Evolutionary conservation across 1,140 invertebrate species (phyloP).

Genomic region (Drosophila sp.): DNA sequence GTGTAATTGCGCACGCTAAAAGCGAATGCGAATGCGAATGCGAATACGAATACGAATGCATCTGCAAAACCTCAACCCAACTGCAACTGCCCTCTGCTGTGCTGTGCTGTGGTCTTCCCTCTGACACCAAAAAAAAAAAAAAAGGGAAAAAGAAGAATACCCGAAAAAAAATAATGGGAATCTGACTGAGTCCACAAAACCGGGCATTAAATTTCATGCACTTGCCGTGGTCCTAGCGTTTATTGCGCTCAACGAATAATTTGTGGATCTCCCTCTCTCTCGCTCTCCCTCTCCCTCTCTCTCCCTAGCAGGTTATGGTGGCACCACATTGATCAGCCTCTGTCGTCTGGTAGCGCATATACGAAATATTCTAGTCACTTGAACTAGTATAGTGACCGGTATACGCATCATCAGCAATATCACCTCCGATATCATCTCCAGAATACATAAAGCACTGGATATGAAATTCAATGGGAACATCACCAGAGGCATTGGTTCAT

Average conservation of each 20-base stretch:
- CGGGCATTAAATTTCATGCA: constrained; percentile 67
- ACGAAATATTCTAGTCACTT: constrained; percentile 8
- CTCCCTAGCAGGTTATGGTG: background rate
- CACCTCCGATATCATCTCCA: background rate
- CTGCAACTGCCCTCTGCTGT: background rate
- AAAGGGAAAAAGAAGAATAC: constrained; percentile 20
- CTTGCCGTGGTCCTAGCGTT: constrained; percentile 42
- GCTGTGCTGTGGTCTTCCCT: background rate
- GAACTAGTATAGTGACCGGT: background rate
- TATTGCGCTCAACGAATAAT: constrained; percentile 62
- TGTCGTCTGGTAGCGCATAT: constrained; percentile 17
- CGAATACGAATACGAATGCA: background rate
- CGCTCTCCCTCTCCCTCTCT: no score
- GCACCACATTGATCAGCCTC: constrained; percentile 33
- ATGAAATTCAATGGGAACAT: background rate
- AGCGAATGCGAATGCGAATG: constrained; percentile 66
- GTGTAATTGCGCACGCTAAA: constrained; percentile 79
- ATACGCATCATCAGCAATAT: background rate
- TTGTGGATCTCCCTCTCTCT: constrained; percentile 28
- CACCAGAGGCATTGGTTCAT: background rate
- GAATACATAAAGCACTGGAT: background rate
- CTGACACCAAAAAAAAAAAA: constrained; percentile 2
- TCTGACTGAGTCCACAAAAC: constrained; percentile 33
- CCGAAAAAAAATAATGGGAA: constrained; percentile 2
- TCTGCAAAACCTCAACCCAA: constrained; percentile 10